A percentile compares a stretch with the other conserved stretches of the same genome.
phyloP scores from a whole-genome alignment of 2,113 vertebrate species.

The Platichthys stellatus region DNA sequence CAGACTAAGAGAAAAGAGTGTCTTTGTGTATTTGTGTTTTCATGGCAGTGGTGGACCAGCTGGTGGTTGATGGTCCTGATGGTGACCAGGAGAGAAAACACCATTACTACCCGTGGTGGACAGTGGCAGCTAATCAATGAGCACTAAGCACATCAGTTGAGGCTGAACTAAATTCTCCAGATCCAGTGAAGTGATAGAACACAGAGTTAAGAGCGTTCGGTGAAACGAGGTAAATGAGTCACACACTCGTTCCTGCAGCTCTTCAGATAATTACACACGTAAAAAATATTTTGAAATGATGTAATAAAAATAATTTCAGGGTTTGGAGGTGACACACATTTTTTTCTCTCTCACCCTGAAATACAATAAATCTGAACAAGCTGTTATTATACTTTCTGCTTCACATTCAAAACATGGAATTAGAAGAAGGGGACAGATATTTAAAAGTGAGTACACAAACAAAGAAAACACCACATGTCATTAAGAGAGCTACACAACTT shows the following conservation, averaged over 20 bases:
- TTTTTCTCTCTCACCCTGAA: neutral
- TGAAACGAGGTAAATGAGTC: too few relatives aligned
- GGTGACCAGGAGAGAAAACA: neutral
- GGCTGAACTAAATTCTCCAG: too few relatives aligned
- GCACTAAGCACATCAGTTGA: too few relatives aligned
- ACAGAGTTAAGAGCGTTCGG: too few relatives aligned
- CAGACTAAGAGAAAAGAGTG: too few relatives aligned
- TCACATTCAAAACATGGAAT: neutral
- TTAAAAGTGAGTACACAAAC: slow-evolving; percentile 13
- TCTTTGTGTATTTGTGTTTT: neutral
- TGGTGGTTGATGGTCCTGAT: neutral
- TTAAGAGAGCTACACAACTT: too few relatives aligned
- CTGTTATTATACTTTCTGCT: neutral
- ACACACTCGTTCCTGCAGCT: neutral
- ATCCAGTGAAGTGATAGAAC: too few relatives aligned
- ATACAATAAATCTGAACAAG: slow-evolving; percentile 8
- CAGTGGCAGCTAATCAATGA: too few relatives aligned
- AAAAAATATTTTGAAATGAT: neutral
- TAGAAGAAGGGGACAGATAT: neutral
- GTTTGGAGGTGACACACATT: neutral
- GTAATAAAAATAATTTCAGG: neutral
- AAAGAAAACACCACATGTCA: neutral
- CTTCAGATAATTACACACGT: slow-evolving; percentile 24
- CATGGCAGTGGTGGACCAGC: neutral
- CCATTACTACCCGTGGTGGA: neutral